Evolutionary conservation across 2,113 vertebrate species (phyloP), one percentile per base, ranked within the genome.

Genomic region (Willisornis vidua): DNA sequence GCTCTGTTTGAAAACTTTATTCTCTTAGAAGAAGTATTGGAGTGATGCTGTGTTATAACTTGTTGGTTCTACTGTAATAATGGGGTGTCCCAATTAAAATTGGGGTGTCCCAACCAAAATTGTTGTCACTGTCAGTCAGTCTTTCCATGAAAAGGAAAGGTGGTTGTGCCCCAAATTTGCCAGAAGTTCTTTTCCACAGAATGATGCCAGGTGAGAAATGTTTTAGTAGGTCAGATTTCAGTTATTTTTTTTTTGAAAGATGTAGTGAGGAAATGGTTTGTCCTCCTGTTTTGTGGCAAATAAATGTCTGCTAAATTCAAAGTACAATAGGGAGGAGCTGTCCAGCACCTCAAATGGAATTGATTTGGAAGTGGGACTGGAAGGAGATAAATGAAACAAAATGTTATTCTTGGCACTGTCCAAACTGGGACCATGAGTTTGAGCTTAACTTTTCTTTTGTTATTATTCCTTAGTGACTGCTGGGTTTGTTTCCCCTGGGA

Each of bases 131-230:
- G 12, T 17, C n/a, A 14, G 18, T 48, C 15, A 66, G 14, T 8
- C 13, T 61, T 37, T 41, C 46, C 3, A 2, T 9, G 14, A 35
- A 73, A 31, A 7, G 7, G 16, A 61, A 41, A 85, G 20, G 37
- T 13, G 3, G 0, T 54, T 75, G 31, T 79, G 31, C 37, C 12
- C 18, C 10, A 74, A 22, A 77, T 39, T 18, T 63, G 39, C 12
- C 22, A 51, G 23, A 65, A 8, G 4, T 35, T 68, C 10, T 46
- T 71, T 77, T 43, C 45, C n/a, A 14, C 10, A 23, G 20, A 45
- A 13, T 28, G 17, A 1, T 65, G 14, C 10, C 8, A 5, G 0
- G 0, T 39, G 29, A 61, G 33, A 46, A 71, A 77, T 29, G 12
- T 66, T 31, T 13, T 67, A 48, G 20, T 6, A 58, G 13, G 14